phyloP scores from a whole-genome alignment of 2,888 invertebrate genomes.

The Lydus trimaculatus region DNA sequence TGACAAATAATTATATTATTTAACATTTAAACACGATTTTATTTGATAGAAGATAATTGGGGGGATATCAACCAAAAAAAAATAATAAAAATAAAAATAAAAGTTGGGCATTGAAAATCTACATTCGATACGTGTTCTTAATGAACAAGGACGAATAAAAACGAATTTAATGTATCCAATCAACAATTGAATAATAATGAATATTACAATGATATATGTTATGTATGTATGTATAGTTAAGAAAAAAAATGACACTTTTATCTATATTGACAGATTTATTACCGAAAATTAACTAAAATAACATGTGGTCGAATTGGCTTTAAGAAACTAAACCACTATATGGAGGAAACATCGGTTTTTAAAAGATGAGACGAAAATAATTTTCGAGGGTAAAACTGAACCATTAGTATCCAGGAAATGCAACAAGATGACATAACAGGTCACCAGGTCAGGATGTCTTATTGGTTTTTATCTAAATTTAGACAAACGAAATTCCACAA shows the following conservation, averaged over 20 bases:
- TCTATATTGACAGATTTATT: constrained; percentile 1
- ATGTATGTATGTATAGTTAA: background rate
- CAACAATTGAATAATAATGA: background rate
- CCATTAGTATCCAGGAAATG: constrained; percentile 47
- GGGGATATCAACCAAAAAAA: background rate
- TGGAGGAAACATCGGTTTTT: constrained; percentile 16
- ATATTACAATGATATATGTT: background rate
- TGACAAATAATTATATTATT: constrained; percentile 4
- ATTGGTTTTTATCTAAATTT: constrained; percentile 21
- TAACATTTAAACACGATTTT: background rate
- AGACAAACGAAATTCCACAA: background rate
- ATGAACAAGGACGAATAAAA: constrained; percentile 1
- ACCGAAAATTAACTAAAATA: constrained; percentile 1
- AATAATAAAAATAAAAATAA: too few species aligned
- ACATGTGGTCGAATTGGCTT: constrained; percentile 23
- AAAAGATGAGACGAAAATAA: constrained; percentile 20
- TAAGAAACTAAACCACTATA: background rate
- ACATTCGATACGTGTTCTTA: constrained; percentile 1
- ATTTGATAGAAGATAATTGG: background rate
- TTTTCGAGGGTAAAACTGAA: constrained; percentile 39
- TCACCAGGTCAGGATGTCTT: constrained; percentile 45
- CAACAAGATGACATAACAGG: constrained; percentile 43
- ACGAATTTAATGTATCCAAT: constrained; percentile 4
- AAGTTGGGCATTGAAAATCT: background rate
- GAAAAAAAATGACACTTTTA: background rate